Evolutionary conservation across 2,797 vertebrate species (phyloP).

Genomic region (Pipistrellus nathusii): DNA sequence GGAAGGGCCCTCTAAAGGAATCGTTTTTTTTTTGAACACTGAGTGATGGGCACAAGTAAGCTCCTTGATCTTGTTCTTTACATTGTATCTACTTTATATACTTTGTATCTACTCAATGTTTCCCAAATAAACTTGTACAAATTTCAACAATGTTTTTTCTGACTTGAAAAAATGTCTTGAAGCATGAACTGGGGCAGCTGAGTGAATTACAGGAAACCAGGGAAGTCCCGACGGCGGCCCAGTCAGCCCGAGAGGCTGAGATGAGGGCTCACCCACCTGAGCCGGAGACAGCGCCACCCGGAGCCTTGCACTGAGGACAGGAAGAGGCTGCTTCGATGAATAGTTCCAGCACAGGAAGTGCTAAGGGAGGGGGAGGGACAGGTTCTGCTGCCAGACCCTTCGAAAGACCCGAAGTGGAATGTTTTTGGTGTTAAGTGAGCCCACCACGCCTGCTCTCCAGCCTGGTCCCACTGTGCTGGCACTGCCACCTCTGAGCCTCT

Average conservation of each 20-base stretch:
- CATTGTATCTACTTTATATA: not conserved
- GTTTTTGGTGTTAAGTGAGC: not conserved
- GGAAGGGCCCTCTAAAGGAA: not conserved
- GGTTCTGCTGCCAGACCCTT: not conserved
- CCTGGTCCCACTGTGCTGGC: not conserved
- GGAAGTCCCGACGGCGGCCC: not conserved
- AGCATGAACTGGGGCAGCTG: not conserved
- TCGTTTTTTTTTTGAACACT: not conserved
- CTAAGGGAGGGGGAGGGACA: not conserved
- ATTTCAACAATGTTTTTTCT: not conserved
- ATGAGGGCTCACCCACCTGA: not conserved
- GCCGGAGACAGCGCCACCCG: not conserved
- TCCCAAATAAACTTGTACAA: not conserved
- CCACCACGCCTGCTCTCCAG: not conserved
- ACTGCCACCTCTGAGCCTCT: not conserved
- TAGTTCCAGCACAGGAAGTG: not conserved
- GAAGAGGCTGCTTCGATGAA: not conserved
- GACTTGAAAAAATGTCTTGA: not conserved
- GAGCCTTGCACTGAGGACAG: not conserved
- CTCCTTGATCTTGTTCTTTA: not conserved
- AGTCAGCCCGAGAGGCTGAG: not conserved
- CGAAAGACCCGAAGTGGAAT: not conserved
- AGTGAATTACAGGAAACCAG: not conserved
- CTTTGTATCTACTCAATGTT: conserved; percentile 28
- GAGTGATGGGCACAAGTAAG: not conserved